Percentiles rank a stretch among this genome's conserved stretches.
These are phyloP conservation scores for Sarcophaga caerulescens DNA, from an alignment of 2,888 invertebrate species.

Conservation along the genomic window DNA sequence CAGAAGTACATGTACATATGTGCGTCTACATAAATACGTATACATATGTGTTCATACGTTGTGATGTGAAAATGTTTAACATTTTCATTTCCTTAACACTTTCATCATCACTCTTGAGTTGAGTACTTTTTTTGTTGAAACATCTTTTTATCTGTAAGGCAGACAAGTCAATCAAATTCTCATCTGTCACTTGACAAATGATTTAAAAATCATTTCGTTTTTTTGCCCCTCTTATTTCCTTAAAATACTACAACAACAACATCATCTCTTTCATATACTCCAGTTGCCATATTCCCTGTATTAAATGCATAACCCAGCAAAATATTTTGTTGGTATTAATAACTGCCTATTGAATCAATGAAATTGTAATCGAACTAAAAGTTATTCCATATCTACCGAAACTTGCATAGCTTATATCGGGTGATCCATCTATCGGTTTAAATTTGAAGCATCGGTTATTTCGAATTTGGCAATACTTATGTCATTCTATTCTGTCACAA, in stretches of 20 bases:
- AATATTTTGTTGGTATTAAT: not conserved
- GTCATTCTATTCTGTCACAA: too few relatives aligned
- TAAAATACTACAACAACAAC: slow-evolving; percentile 22
- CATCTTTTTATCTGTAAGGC: slow-evolving; percentile 35
- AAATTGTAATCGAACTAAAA: too few relatives aligned
- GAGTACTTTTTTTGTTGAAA: slow-evolving; percentile 38
- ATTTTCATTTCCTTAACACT: slow-evolving; percentile 22
- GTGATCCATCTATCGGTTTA: too few relatives aligned
- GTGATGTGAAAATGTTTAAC: too few relatives aligned
- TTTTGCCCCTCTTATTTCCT: not conserved
- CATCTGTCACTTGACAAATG: slow-evolving; percentile 78
- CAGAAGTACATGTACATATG: not conserved
- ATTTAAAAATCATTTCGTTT: slow-evolving; percentile 76
- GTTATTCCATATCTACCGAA: too few relatives aligned
- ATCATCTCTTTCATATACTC: not conserved
- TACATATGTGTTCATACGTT: too few relatives aligned
- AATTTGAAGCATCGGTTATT: too few relatives aligned
- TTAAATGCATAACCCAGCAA: slow-evolving; percentile 15
- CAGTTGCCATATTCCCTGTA: not conserved
- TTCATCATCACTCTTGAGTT: slow-evolving; percentile 20
- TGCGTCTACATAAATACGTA: too few relatives aligned
- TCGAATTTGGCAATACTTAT: too few relatives aligned
- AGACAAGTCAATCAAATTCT: slow-evolving; percentile 76
- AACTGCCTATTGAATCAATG: not conserved
- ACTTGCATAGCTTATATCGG: too few relatives aligned